Percentiles rank a stretch among this genome's conserved stretches.
These are phyloP conservation scores for Blennius ocellaris DNA, from an alignment of 2,113 vertebrate genomes.

Conservation along the genomic window DNA sequence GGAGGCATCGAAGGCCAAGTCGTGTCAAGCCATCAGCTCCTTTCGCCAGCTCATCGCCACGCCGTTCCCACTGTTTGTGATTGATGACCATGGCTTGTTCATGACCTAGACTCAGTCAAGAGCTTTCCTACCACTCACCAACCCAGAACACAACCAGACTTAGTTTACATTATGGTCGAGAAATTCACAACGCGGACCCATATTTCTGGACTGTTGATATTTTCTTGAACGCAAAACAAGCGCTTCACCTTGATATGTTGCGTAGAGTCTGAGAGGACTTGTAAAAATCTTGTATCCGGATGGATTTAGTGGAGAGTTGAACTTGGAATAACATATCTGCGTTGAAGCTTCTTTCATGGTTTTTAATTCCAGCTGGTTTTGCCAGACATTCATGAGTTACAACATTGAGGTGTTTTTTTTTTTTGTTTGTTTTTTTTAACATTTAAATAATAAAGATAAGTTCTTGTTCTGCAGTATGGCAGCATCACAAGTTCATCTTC, in stretches of 20 bases:
- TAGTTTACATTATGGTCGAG: conserved; percentile 40
- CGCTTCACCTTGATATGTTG: conserved; percentile 10
- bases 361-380: conserved; percentile 39
- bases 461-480: conserved; percentile 33
- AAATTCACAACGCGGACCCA: not conserved
- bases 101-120: conserved; percentile 56
- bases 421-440: no score
- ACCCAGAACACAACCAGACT: conserved; percentile 52
- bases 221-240: conserved; percentile 42
- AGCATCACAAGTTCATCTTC: conserved; percentile 8
- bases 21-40: conserved; percentile 74
- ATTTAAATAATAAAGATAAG: conserved; percentile 50
- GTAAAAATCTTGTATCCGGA: conserved; percentile 36
- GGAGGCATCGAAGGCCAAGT: conserved; percentile 73
- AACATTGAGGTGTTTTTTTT: conserved; percentile 42
- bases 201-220: conserved; percentile 37
- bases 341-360: conserved; percentile 33
- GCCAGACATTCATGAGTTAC: conserved; percentile 46
- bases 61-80: conserved; percentile 72
- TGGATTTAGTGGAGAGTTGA: conserved; percentile 38
- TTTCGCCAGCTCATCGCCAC: conserved; percentile 64
- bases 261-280: conserved; percentile 30
- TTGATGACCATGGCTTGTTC: conserved; percentile 78
- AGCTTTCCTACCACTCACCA: conserved; percentile 49
- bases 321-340: conserved; percentile 34